Evolutionary conservation across 2,113 vertebrate species (phyloP).

Genomic region (Tetraodon nigroviridis): DNA sequence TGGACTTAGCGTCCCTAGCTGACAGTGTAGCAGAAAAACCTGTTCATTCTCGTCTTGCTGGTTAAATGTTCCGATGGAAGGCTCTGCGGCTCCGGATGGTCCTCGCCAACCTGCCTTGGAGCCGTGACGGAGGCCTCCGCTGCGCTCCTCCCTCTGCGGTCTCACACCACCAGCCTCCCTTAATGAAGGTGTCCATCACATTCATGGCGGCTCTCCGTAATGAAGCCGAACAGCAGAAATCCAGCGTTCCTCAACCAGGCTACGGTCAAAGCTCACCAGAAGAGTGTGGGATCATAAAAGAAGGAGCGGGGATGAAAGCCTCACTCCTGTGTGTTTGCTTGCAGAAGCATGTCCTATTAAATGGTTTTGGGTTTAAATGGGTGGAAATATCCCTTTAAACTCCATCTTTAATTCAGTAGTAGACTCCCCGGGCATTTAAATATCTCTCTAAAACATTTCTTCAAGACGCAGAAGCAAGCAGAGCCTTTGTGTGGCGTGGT

Average conservation of each 20-base stretch:
- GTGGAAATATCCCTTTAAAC: slow-evolving; percentile 46
- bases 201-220: slow-evolving; percentile 19
- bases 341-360: slow-evolving; percentile 49
- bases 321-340: slow-evolving; percentile 26
- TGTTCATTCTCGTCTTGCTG: background rate
- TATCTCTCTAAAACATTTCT: slow-evolving; percentile 39
- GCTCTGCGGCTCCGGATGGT: background rate
- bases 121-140: slow-evolving; percentile 2
- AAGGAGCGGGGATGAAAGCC: slow-evolving; percentile 36
- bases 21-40: no score
- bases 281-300: slow-evolving; percentile 29
- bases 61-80: background rate
- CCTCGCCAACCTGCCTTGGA: background rate
- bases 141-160: slow-evolving; percentile 20
- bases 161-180: slow-evolving; percentile 36
- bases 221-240: slow-evolving; percentile 15
- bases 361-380: slow-evolving; percentile 47
- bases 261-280: slow-evolving; percentile 27
- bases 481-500: slow-evolving; percentile 35
- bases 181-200: slow-evolving; percentile 57
- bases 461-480: slow-evolving; percentile 37
- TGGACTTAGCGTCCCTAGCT: no score
- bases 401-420: slow-evolving; percentile 59
- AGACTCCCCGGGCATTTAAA: slow-evolving; percentile 47
- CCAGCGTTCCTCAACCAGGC: slow-evolving; percentile 6